A percentile compares a stretch with the other conserved stretches of the same genome.
phyloP scores from a whole-genome alignment of 2,797 vertebrate species.

The Parambassis ranga region DNA sequence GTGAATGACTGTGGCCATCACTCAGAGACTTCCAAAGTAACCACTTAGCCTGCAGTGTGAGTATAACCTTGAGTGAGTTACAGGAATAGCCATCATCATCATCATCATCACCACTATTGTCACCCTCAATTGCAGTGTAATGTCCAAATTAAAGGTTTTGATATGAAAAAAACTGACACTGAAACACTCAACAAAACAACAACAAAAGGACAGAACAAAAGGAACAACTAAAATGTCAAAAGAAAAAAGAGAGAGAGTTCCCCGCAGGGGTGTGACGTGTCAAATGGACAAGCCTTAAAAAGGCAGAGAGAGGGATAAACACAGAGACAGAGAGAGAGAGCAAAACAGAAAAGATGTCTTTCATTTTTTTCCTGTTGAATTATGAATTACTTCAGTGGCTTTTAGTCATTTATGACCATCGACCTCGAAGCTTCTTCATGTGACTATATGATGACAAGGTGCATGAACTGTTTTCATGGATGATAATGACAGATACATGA shows the following conservation, averaged over 20 bases:
- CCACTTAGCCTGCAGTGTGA: slow-evolving; percentile 31
- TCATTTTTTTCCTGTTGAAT: slow-evolving; percentile 27
- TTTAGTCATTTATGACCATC: slow-evolving; percentile 42
- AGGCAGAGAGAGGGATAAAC: neutral
- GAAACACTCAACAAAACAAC: neutral
- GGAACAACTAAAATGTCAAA: slow-evolving; percentile 29
- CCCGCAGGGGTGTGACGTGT: slow-evolving; percentile 22
- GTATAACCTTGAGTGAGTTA: slow-evolving; percentile 56
- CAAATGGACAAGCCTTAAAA: slow-evolving; percentile 32
- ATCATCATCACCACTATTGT: slow-evolving; percentile 5
- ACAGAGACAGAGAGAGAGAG: neutral
- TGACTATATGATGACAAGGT: neutral
- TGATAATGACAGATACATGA: neutral
- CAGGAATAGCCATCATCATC: slow-evolving; percentile 38
- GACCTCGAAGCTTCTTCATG: slow-evolving; percentile 1
- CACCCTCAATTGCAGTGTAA: neutral
- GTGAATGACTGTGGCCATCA: slow-evolving; percentile 46
- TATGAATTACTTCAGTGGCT: slow-evolving; percentile 35
- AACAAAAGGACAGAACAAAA: slow-evolving; percentile 9
- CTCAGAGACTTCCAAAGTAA: slow-evolving; percentile 43
- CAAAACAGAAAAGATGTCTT: slow-evolving; percentile 2
- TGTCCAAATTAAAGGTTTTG: neutral
- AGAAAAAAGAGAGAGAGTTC: slow-evolving; percentile 6
- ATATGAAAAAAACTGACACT: neutral
- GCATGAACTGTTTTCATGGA: neutral